Evolutionary conservation across 2,113 vertebrate species (phyloP).

Genomic region (Hypanus sabinus): DNA sequence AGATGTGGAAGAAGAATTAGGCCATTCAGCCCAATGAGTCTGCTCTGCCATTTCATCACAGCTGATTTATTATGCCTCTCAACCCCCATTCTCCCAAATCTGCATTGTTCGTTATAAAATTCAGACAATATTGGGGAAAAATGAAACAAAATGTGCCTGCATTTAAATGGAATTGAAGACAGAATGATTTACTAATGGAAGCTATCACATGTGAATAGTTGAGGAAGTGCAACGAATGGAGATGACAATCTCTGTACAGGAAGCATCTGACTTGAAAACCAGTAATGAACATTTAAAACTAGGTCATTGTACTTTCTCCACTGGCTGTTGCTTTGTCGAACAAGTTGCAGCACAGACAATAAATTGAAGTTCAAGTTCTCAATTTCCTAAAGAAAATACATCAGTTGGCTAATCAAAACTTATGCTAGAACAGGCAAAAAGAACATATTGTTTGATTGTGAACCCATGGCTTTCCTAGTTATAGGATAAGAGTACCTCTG

Average conservation of each 20-base stretch:
- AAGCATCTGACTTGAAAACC: background rate
- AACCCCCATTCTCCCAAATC: background rate
- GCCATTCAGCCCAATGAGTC: no score
- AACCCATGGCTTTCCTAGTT: background rate
- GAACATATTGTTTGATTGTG: background rate
- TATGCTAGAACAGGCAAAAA: background rate
- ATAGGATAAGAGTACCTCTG: no score
- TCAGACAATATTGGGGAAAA: background rate
- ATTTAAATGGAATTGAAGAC: background rate
- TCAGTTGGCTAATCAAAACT: background rate
- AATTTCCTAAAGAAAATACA: background rate
- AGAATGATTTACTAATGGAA: background rate
- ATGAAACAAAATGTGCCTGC: background rate
- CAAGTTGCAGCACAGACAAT: background rate
- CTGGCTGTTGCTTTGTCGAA: background rate
- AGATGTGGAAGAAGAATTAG: no score
- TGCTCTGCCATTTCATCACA: no score
- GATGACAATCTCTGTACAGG: slow-evolving; percentile 20
- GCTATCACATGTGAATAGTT: background rate
- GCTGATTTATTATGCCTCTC: no score
- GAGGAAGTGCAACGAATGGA: background rate
- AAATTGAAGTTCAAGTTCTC: background rate
- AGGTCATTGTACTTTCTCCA: background rate
- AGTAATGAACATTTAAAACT: background rate
- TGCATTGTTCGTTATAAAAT: background rate